Evolutionary conservation across 2,888 invertebrate species (phyloP), one percentile per base, ranked within the genome.

Genomic region (Chloroclysta siterata): DNA sequence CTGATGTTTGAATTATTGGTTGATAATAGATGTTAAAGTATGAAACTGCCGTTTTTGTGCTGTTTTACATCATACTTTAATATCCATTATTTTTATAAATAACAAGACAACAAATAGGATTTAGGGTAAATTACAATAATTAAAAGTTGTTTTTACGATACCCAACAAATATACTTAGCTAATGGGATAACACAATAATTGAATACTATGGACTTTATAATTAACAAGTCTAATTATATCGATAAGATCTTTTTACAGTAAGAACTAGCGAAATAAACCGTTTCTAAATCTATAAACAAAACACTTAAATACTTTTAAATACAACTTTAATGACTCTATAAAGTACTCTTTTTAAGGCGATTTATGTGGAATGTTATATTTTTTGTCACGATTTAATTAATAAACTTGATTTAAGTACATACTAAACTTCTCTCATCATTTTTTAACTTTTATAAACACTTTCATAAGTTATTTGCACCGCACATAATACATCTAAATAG

Each of bases 391-490:
- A 75, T 63, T 77, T 76, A 74, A 63, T 77, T 76, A 75, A 74
- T 73, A 72, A 70, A 76, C 72, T 74, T 74, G 74, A 75, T 74
- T 72, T 75, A 56, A 53, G 48, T 61, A 78, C 72, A 75, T 53
- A 76, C 73, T 75, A 76, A 73, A 78, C 68, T 76, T 82, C 80
- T 79, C 81, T 82, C 82, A 73, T 81, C 76, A 75, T 76, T 72
- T 74, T 72, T 74, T 71, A 74, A 73, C 77, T 69, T 64, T 70
- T 69, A 73, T 69, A 75, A 73, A 72, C 73, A 71, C 65, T 81
- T 65, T 81, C 81, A 81, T 81, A 81, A 81, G 81, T 80, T 78
- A 76, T 79, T 78, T 75, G 80, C 81, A 80, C 78, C 79, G 72
- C 80, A 78, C 77, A 79, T 73, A 72, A 78, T 78, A 79, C 73